Conservation (phyloP, 1,140 invertebrate species). For the Lepidurus arcticus region DNA sequence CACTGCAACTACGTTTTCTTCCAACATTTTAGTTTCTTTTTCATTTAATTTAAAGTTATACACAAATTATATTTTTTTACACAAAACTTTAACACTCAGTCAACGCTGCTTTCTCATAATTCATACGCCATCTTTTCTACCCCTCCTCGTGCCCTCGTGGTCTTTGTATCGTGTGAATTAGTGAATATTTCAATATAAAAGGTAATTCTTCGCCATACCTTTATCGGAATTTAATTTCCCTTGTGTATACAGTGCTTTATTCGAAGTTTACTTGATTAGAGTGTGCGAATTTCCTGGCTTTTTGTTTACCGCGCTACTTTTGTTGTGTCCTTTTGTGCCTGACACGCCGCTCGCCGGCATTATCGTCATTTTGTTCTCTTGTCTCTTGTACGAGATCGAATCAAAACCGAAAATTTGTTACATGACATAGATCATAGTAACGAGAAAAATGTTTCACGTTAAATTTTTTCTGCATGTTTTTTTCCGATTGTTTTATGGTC, state of each 20-base stretch:
- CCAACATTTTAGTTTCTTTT: neutral
- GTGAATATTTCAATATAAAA: neutral
- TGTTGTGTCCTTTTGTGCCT: conserved; percentile 13
- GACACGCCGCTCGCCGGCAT: neutral
- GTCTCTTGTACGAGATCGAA: too few relatives aligned
- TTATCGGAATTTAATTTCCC: neutral
- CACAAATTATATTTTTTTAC: neutral
- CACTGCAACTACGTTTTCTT: too few relatives aligned
- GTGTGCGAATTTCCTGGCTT: neutral
- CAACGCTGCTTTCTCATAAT: neutral
- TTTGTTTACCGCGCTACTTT: conserved; percentile 15
- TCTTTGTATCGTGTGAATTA: conserved; percentile 22
- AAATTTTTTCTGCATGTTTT: too few relatives aligned
- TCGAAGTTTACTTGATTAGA: neutral
- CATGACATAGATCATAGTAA: too few relatives aligned
- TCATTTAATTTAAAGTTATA: neutral
- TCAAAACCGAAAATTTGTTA: too few relatives aligned
- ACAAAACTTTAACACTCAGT: neutral
- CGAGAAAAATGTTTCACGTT: too few relatives aligned
- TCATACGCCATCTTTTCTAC: neutral
- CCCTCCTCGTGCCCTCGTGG: conserved; percentile 19
- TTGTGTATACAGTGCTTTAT: neutral
- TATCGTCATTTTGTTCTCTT: neutral
- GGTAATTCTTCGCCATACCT: neutral
- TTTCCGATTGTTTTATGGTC: too few relatives aligned